Evolutionary conservation across 2,113 vertebrate genomes (phyloP).

Genomic region (Marmota flaviventris): DNA sequence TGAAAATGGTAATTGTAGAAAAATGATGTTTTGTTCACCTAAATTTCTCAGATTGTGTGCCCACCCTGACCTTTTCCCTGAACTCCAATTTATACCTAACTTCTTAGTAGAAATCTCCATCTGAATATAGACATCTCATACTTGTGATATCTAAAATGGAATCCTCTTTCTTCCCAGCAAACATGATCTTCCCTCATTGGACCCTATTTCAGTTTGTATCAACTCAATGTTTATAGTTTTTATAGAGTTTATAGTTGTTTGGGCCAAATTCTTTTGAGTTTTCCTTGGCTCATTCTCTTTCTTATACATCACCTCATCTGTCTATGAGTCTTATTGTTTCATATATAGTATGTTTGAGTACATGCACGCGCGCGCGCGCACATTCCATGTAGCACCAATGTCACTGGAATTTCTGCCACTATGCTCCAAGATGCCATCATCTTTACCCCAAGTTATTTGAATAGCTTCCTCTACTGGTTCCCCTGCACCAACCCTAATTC

Average conservation of each 20-base stretch:
- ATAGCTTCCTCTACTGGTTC: background rate
- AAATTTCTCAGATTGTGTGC: background rate
- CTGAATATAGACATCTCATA: background rate
- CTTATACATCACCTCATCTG: background rate
- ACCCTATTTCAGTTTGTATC: background rate
- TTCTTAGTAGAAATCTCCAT: background rate
- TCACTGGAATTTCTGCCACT: background rate
- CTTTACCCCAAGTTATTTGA: background rate
- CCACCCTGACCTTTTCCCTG: background rate
- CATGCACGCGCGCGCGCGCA: too few relatives aligned
- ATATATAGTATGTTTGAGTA: too few relatives aligned
- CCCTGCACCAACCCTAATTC: background rate
- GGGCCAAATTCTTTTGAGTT: background rate
- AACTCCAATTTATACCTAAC: background rate
- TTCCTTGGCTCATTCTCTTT: background rate
- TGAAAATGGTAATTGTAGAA: conserved; percentile 5
- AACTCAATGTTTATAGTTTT: background rate
- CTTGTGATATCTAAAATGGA: background rate
- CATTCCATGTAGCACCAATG: background rate
- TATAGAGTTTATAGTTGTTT: background rate
- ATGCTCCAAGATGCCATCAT: background rate
- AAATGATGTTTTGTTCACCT: conserved; percentile 27
- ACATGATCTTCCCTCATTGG: background rate
- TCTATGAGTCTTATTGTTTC: background rate
- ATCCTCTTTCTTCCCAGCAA: background rate